Conservation (phyloP, 2,888 invertebrate species). For the Celastrina argiolus region DNA sequence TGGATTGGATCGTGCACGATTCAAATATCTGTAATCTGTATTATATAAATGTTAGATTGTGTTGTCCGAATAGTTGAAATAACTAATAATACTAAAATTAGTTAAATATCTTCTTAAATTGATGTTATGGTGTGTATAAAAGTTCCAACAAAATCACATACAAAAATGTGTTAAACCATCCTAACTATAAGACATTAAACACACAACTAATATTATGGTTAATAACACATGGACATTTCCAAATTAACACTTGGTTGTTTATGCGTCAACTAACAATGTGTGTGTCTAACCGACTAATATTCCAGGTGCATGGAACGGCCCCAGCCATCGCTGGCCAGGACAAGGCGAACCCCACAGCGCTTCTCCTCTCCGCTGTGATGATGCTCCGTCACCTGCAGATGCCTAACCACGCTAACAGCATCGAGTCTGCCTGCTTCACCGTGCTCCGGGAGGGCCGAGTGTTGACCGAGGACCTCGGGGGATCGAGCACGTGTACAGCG, state of each 20-base stretch:
- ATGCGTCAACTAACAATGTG: constrained; percentile 15
- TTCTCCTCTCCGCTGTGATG: constrained; percentile 97
- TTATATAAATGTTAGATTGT: neutral
- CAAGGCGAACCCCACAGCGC: constrained; percentile 98
- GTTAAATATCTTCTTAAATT: too few species aligned
- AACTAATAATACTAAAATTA: too few species aligned
- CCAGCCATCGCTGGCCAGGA: constrained; percentile 98
- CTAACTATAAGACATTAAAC: neutral
- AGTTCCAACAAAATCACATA: neutral
- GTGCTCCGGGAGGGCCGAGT: constrained; percentile 90
- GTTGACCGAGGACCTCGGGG: constrained; percentile 96
- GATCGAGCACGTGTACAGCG: constrained; percentile 93
- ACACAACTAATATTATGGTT: neutral
- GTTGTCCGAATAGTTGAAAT: neutral
- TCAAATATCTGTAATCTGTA: neutral
- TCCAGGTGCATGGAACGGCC: constrained; percentile 96
- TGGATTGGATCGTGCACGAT: neutral
- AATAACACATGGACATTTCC: neutral
- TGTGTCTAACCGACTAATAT: constrained; percentile 26
- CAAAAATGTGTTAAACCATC: neutral
- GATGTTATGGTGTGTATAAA: too few species aligned
- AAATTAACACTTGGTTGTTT: constrained; percentile 8
- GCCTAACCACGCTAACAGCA: constrained; percentile 83
- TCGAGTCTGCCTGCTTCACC: constrained; percentile 89
- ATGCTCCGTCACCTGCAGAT: constrained; percentile 96